phyloP scores from a whole-genome alignment of 2,888 invertebrate species.

The Lithophane semibrunnea region DNA sequence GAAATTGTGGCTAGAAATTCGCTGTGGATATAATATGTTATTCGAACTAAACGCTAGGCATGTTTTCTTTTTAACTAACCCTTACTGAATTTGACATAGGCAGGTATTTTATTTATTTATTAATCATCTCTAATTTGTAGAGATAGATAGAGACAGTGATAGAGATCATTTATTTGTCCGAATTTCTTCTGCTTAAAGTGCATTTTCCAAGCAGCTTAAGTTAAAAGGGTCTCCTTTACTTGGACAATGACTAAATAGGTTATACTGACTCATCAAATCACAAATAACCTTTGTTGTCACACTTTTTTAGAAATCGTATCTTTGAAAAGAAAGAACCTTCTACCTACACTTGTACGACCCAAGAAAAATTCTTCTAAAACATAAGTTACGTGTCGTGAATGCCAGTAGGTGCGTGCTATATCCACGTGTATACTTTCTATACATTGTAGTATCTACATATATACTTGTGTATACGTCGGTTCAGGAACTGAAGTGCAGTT shows the following conservation, averaged over 20 bases:
- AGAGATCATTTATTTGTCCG: too few relatives aligned
- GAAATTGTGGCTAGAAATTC: constrained; percentile 9
- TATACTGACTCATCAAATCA: neutral
- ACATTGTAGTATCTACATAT: constrained; percentile 43
- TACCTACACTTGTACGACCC: constrained; percentile 29
- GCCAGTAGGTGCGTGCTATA: constrained; percentile 68
- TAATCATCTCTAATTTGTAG: neutral
- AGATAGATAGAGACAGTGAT: too few relatives aligned
- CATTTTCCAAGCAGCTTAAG: neutral
- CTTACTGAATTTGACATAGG: neutral
- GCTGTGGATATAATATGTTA: neutral
- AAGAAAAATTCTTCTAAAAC: constrained; percentile 79
- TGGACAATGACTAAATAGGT: neutral
- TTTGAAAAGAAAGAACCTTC: neutral
- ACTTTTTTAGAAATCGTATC: neutral
- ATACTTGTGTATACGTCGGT: constrained; percentile 64
- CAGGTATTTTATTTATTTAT: neutral
- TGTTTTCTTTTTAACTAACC: neutral
- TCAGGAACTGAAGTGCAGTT: constrained; percentile 89
- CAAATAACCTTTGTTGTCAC: neutral
- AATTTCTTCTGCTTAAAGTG: neutral
- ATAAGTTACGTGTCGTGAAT: constrained; percentile 83
- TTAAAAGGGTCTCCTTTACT: neutral
- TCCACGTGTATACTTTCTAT: constrained; percentile 39
- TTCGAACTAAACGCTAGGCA: neutral